Base-by-base conservation (phyloP, 2,888 invertebrate species). In the Abrostola tripartita region DNA sequence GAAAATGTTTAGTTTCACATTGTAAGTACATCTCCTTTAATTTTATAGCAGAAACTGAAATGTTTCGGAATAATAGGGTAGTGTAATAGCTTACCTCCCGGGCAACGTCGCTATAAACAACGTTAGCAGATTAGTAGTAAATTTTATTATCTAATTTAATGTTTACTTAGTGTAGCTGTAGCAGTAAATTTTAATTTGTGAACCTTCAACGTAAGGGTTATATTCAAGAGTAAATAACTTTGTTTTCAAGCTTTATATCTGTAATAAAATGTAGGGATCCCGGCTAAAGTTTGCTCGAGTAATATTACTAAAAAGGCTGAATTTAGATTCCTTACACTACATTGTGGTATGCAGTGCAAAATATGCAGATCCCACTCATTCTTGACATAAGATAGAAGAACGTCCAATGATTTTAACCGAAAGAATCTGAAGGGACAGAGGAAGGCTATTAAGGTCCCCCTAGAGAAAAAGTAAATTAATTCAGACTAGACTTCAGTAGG, bases 101-200 rank as follows among this genome's bases (percentile, higher is more conserved):
- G 47, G 44, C 24, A 36, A 56, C 47, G 50, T 12, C 36, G 66
- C 51, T 40, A 49, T 71, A 66, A 66, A 66, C 55, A 12, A 55
- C 0, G 47, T 14, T 53, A 64, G 51, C 52, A 52, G 58, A 56
- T 71, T 66, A 60, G 14, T 24, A 40, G 47, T 55, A 47, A 11
- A 56, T 63, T 71, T 72, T 68, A 72, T 51, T 68, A 71, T 51
- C 52, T 53, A 53, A 71, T 62, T 52, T 59, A 56, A 50, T 62
- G 63, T 60, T 67, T 59, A 63, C 47, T 56, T 67, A 36, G 62
- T 61, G 55, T 58, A n/a, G 37, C 67, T 71, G 7, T 8, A 6
- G 50, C 24, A 9, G 52, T 42, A 47, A 50, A 62, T 49, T 50
- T 67, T 67, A 62, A 56, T 62, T 68, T 71, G 71, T 56, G 47